phyloP scores from a whole-genome alignment of 2,797 vertebrate species.

The Lacerta agilis region DNA sequence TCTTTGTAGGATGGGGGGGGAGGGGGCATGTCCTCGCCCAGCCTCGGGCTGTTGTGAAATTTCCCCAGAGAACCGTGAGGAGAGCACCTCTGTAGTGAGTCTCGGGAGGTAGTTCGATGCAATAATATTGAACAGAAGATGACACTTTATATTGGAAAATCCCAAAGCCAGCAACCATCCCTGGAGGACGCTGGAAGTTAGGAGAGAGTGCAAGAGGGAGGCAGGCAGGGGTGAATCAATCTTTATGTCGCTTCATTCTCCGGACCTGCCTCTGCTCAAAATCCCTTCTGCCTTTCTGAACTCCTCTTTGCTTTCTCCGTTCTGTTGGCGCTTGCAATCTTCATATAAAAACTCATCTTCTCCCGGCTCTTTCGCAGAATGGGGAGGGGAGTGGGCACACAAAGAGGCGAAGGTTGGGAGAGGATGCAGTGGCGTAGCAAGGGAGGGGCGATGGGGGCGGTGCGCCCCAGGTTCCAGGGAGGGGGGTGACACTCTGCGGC shows the following conservation, averaged over 20 bases:
- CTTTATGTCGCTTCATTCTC: not conserved
- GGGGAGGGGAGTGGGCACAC: not conserved
- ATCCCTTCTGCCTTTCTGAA: not conserved
- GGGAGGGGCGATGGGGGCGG: too few species aligned
- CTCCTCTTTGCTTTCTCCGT: not conserved
- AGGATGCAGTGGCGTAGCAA: too few species aligned
- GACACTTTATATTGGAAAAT: slow-evolving; percentile 41
- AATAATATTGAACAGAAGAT: slow-evolving; percentile 33
- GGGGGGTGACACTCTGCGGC: too few species aligned
- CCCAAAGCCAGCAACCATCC: slow-evolving; percentile 18
- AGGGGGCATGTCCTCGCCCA: not conserved
- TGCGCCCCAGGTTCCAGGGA: too few species aligned
- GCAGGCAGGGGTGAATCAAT: not conserved
- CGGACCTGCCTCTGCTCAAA: not conserved
- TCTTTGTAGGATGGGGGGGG: not conserved
- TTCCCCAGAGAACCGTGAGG: slow-evolving; percentile 30
- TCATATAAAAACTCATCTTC: not conserved
- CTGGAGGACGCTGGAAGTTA: not conserved
- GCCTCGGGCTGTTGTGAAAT: slow-evolving; percentile 26
- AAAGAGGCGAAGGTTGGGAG: not conserved
- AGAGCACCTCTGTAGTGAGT: not conserved
- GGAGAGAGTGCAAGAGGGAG: not conserved
- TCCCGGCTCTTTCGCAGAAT: not conserved
- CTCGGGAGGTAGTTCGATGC: not conserved
- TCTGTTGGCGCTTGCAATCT: not conserved